phyloP scores from a whole-genome alignment of 2,797 vertebrate genomes.

The Bradypus variegatus region DNA sequence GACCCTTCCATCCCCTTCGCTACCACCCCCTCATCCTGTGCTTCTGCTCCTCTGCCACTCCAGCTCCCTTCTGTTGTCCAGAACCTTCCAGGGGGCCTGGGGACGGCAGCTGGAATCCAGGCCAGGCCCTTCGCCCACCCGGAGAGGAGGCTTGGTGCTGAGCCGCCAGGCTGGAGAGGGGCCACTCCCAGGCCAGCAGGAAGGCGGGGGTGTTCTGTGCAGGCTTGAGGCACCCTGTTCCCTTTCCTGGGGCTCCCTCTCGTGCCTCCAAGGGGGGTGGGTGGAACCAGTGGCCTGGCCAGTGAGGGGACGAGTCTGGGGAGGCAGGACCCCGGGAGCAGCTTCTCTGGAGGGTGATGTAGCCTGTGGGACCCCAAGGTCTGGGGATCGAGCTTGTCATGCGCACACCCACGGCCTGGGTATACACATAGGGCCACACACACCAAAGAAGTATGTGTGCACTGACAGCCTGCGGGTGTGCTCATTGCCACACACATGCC shows the following conservation, averaged over 20 bases:
- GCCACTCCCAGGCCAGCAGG: background rate
- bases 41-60: background rate
- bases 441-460: no score
- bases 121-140: no score
- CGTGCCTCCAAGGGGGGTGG: rapidly evolving
- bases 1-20: background rate
- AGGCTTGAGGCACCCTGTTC: background rate
- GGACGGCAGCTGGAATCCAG: background rate
- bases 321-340: background rate
- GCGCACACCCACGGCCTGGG: background rate
- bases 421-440: no score
- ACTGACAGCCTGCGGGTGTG: no score
- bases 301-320: background rate
- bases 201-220: background rate
- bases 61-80: background rate
- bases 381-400: background rate
- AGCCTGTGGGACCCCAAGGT: background rate
- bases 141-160: background rate
- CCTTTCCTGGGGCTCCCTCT: background rate
- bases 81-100: background rate
- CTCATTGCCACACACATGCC: no score
- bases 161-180: background rate
- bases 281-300: background rate
- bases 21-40: no score
- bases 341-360: background rate